Percentiles rank a stretch among this genome's conserved stretches.
Conservation (phyloP, 2,888 invertebrate species). For the Dascillus cervinus region DNA sequence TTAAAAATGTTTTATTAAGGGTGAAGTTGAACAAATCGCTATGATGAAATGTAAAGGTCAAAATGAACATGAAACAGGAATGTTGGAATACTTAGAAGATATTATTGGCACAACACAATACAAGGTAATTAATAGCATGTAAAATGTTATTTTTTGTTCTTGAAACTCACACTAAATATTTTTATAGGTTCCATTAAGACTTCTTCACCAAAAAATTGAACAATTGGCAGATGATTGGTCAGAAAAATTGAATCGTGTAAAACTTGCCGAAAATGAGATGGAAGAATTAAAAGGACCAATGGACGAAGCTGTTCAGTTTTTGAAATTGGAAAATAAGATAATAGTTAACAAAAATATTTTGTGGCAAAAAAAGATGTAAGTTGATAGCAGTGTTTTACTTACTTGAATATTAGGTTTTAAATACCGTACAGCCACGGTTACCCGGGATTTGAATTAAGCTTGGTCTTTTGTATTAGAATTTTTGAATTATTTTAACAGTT, state of each 20-base stretch:
- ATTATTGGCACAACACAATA: constrained; percentile 88
- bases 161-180: constrained; percentile 65
- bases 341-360: constrained; percentile 61
- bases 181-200: constrained; percentile 58
- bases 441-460: no score
- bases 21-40: constrained; percentile 98
- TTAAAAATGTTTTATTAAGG: constrained; percentile 50
- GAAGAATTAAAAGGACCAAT: constrained; percentile 70
- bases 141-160: constrained; percentile 12
- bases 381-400: no score
- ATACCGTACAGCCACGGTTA: no score
- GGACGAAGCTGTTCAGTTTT: constrained; percentile 67
- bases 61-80: constrained; percentile 82
- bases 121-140: constrained; percentile 46
- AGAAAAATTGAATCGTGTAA: constrained; percentile 78
- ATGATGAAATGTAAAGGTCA: constrained; percentile 95
- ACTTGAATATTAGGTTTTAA: no score
- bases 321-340: constrained; percentile 73
- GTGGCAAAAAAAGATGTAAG: constrained; percentile 62
- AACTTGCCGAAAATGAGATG: constrained; percentile 74
- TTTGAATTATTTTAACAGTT: no score
- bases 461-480: no score
- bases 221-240: constrained; percentile 62
- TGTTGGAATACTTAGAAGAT: constrained; percentile 97
- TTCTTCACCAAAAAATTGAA: constrained; percentile 64